These are phyloP conservation scores for Camponotus vicinus DNA, from an alignment of 1,140 invertebrate genomes.

Conservation along the genomic window DNA sequence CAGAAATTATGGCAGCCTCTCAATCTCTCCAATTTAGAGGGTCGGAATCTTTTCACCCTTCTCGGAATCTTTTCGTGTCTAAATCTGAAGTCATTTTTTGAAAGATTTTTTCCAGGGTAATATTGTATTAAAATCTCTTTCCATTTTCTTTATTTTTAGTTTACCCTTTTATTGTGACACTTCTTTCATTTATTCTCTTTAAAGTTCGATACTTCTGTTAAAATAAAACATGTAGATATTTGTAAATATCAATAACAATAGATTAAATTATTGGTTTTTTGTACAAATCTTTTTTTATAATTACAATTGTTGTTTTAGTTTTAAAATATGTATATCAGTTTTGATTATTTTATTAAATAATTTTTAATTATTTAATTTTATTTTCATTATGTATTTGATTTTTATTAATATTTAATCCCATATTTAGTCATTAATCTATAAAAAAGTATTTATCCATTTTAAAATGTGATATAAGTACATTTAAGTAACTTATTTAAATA, in stretches of 20 bases:
- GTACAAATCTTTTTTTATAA: neutral
- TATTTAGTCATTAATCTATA: neutral
- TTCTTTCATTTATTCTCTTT: neutral
- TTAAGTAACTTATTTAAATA: neutral
- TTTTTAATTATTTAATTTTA: neutral
- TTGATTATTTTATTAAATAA: neutral
- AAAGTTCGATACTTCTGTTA: neutral
- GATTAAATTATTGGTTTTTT: neutral
- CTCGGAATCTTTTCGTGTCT: neutral
- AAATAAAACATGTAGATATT: neutral
- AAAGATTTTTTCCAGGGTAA: neutral
- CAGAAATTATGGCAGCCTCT: conserved; percentile 22
- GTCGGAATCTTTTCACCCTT: neutral
- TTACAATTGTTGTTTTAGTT: neutral
- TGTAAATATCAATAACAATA: conserved; percentile 18
- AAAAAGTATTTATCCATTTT: neutral
- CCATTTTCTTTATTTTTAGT: neutral
- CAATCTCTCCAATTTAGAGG: conserved; percentile 14
- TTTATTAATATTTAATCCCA: neutral
- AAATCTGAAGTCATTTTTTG: neutral
- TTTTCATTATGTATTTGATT: neutral
- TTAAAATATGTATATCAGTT: neutral
- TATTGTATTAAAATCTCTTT: neutral
- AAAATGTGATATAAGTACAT: neutral
- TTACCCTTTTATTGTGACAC: neutral